Evolutionary conservation across 2,113 vertebrate genomes (phyloP).

Genomic region (Mesembrinibis cayennensis): DNA sequence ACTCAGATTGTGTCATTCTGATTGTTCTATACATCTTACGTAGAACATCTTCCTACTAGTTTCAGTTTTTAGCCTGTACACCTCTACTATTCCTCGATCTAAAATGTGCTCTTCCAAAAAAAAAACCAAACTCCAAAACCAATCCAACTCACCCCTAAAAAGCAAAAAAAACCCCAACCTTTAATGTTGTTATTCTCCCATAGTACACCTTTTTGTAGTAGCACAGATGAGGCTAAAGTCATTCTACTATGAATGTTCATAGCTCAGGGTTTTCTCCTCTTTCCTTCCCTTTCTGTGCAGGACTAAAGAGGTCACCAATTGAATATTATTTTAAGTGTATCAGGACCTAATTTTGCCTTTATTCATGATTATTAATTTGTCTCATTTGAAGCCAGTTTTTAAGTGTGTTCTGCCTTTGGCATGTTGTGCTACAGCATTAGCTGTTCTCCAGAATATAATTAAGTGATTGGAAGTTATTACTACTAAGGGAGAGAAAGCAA

Average conservation of each 20-base stretch:
- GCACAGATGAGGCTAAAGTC: not conserved
- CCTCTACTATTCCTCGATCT: not conserved
- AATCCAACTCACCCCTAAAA: not conserved
- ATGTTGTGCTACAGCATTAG: not conserved
- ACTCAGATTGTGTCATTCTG: not conserved
- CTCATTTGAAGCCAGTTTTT: not conserved
- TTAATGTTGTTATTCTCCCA: not conserved
- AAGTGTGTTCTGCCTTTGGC: not conserved
- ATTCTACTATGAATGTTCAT: not conserved
- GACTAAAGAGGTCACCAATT: not conserved
- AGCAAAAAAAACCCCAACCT: not conserved
- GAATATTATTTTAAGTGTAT: not conserved
- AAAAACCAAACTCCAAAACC: not conserved
- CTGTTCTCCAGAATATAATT: not conserved
- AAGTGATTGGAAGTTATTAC: constrained; percentile 4
- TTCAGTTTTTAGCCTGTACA: not conserved
- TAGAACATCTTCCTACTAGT: not conserved
- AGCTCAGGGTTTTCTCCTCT: not conserved
- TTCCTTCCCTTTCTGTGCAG: not conserved
- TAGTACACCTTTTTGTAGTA: not conserved
- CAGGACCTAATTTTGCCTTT: not conserved
- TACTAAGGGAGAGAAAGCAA: not conserved
- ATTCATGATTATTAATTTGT: not conserved
- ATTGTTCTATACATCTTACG: not conserved
- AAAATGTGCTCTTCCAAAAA: not conserved